Conservation (phyloP, 2,113 vertebrate species). For the Eretmochelys imbricata region DNA sequence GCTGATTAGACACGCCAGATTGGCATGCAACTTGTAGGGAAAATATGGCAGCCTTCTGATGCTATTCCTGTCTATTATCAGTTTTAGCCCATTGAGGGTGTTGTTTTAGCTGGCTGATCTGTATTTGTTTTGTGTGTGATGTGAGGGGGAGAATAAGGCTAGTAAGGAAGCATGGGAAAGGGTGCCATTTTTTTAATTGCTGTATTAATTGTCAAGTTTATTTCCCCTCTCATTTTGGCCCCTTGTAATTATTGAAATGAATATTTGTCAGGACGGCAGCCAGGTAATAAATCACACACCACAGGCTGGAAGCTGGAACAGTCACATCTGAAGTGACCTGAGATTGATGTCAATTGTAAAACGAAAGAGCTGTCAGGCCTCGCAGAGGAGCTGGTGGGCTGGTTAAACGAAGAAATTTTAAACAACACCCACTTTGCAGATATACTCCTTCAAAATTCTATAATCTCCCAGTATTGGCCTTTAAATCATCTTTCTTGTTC, state of each 20-base stretch:
- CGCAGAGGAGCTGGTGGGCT: not conserved
- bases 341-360: not conserved
- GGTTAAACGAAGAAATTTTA: not conserved
- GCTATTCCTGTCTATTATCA: conserved; percentile 37
- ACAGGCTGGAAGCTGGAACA: not conserved
- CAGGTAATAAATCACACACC: conserved; percentile 55
- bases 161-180: accelerated
- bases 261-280: not conserved
- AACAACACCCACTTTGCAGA: not conserved
- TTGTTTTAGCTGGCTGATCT: not conserved
- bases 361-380: not conserved
- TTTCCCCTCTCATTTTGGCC: conserved; percentile 30
- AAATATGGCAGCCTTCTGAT: conserved; percentile 20
- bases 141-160: not conserved
- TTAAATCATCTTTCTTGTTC: not conserved
- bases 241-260: conserved; percentile 30
- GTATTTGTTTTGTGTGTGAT: not conserved
- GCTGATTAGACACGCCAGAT: not conserved
- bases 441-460: not conserved
- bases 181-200: not conserved
- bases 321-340: not conserved
- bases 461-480: not conserved
- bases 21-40: not conserved
- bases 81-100: not conserved
- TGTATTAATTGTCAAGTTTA: conserved; percentile 22